phyloP scores from a whole-genome alignment of 2,888 invertebrate species.

The Steinernema hermaphroditum region DNA sequence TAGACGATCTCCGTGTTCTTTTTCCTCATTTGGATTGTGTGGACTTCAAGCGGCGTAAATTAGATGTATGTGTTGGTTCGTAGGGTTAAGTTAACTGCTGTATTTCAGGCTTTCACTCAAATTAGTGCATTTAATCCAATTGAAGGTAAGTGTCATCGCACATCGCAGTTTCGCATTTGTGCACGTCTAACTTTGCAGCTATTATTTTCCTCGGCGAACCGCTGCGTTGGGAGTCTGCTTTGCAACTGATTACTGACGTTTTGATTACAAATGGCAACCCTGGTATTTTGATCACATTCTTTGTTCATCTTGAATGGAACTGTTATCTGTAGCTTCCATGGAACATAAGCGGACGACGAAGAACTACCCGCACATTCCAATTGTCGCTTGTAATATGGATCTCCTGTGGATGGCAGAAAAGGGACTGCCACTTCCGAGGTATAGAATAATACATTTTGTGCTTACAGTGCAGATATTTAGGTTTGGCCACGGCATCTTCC shows the following conservation, averaged over 20 bases:
- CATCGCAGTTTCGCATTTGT: not conserved
- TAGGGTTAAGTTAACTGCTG: not conserved
- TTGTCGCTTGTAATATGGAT: conserved; percentile 76
- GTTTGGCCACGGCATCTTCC: conserved; percentile 75
- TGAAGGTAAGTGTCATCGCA: conserved; percentile 35
- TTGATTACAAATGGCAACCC: conserved; percentile 73
- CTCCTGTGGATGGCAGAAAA: conserved; percentile 75
- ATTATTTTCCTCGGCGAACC: conserved; percentile 75
- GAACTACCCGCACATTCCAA: conserved; percentile 74
- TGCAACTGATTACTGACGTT: conserved; percentile 74
- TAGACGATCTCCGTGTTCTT: conserved; percentile 72
- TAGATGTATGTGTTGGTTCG: conserved; percentile 34
- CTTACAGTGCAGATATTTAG: conserved; percentile 57
- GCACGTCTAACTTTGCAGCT: conserved; percentile 67
- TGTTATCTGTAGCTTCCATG: conserved; percentile 46
- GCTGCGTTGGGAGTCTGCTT: conserved; percentile 74
- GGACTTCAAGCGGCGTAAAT: conserved; percentile 68
- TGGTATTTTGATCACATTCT: conserved; percentile 51
- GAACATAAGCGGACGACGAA: conserved; percentile 57
- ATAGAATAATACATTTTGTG: conserved; percentile 39
- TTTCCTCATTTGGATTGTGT: conserved; percentile 74
- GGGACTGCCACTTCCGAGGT: conserved; percentile 74
- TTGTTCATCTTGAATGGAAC: not conserved
- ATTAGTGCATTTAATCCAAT: conserved; percentile 42
- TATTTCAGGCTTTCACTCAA: conserved; percentile 22